Evolutionary conservation across 2,113 vertebrate species (phyloP).

Genomic region (Cephalopterus ornatus): DNA sequence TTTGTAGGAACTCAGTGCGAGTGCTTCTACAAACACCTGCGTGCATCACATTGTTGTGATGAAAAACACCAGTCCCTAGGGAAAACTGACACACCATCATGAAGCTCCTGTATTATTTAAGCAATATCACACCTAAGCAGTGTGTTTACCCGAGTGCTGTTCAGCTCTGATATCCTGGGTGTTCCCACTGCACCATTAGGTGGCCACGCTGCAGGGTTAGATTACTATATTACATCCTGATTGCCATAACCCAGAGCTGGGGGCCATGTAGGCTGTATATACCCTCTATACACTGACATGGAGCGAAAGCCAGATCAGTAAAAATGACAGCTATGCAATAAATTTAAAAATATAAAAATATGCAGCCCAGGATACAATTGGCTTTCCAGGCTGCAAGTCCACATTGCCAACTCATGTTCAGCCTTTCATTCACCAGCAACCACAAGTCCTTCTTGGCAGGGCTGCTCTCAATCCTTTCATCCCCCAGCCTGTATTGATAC

Average conservation of each 20-base stretch:
- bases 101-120: not conserved
- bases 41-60: not conserved
- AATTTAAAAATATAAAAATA: not conserved
- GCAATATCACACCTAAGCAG: not conserved
- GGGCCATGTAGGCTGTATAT: not conserved
- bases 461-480: not conserved
- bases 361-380: not conserved
- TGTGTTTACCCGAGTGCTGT: not conserved
- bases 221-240: not conserved
- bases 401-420: not conserved
- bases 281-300: accelerated
- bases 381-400: not conserved
- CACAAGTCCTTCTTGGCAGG: accelerated
- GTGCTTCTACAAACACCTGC: not conserved
- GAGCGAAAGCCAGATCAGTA: not conserved
- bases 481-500: not conserved
- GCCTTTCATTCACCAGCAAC: not conserved
- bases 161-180: not conserved
- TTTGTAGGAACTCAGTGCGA: not conserved
- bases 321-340: not conserved
- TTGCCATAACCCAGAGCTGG: not conserved
- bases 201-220: not conserved
- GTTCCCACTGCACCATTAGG: not conserved
- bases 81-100: not conserved
- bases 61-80: not conserved